Evolutionary conservation across 1,140 invertebrate genomes (phyloP).

Genomic region (Thalassaphorura encarpata): DNA sequence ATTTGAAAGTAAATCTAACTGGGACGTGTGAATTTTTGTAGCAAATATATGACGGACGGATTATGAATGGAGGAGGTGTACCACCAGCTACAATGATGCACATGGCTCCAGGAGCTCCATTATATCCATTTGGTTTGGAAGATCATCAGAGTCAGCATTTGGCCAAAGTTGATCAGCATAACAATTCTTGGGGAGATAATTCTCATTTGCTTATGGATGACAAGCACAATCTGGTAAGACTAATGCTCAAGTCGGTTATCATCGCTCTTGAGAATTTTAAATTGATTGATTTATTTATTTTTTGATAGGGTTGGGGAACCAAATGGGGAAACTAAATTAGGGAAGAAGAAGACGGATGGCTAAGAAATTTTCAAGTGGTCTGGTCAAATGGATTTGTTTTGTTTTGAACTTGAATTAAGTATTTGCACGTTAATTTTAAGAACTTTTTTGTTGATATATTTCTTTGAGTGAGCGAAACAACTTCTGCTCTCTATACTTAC

Average conservation of each 20-base stretch:
- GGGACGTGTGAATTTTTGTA: conserved; percentile 3
- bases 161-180: conserved; percentile 19
- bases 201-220: conserved; percentile 22
- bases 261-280: not conserved
- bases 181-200: conserved; percentile 12
- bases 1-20: too few species aligned
- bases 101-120: conserved; percentile 15
- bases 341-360: too few species aligned
- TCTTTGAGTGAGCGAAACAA: too few species aligned
- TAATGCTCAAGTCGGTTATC: not conserved
- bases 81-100: conserved; percentile 20
- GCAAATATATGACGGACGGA: conserved; percentile 22
- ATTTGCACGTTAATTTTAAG: too few species aligned
- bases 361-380: too few species aligned
- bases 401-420: too few species aligned
- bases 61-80: conserved; percentile 25
- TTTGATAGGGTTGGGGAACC: not conserved
- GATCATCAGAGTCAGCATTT: conserved; percentile 4
- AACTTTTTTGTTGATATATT: too few species aligned
- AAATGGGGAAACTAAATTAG: conserved; percentile 6
- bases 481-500: too few species aligned
- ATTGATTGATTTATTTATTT: not conserved
- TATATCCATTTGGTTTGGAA: conserved; percentile 25
- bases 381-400: too few species aligned
- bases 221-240: conserved; percentile 20